phyloP scores from a whole-genome alignment of 2,113 vertebrate species.

The Amia ocellicauda region DNA sequence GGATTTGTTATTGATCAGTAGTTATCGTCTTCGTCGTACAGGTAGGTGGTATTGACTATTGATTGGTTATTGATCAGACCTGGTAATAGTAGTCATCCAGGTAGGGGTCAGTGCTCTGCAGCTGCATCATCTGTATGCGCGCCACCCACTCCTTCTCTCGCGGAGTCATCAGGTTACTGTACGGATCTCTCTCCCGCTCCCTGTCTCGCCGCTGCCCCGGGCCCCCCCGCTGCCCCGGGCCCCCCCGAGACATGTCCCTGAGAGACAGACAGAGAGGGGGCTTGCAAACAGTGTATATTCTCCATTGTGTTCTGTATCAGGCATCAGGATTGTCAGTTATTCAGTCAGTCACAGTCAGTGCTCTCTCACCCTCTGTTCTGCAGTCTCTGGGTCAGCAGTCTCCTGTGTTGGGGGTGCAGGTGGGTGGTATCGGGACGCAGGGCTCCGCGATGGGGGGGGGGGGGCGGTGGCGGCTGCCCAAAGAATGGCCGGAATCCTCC shows the following conservation, averaged over 20 bases:
- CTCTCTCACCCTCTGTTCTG: conserved; percentile 79
- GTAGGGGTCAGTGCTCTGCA: conserved; percentile 95
- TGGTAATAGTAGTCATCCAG: conserved; percentile 97
- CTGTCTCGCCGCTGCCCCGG: conserved; percentile 77
- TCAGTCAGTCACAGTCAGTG: too few relatives aligned
- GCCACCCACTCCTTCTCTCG: conserved; percentile 97
- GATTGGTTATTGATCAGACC: conserved; percentile 46
- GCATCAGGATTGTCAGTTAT: too few relatives aligned
- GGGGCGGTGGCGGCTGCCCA: conserved; percentile 65
- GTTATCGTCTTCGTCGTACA: too few relatives aligned
- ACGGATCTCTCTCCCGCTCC: conserved; percentile 71
- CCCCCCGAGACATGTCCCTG: conserved; percentile 65
- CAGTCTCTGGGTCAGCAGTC: conserved; percentile 87
- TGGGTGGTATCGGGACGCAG: conserved; percentile 89
- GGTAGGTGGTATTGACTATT: too few relatives aligned
- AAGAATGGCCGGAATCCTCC: conserved; percentile 85
- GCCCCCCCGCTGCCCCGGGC: conserved; percentile 63
- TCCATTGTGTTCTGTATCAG: neutral
- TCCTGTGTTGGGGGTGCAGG: conserved; percentile 89
- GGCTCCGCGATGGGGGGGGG: conserved; percentile 63
- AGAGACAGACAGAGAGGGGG: conserved; percentile 29
- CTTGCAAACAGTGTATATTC: neutral
- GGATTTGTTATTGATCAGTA: too few relatives aligned
- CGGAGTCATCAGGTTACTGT: conserved; percentile 94
- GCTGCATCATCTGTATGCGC: conserved; percentile 97